phyloP scores from a whole-genome alignment of 2,888 invertebrate genomes.

The Lymantria dispar region DNA sequence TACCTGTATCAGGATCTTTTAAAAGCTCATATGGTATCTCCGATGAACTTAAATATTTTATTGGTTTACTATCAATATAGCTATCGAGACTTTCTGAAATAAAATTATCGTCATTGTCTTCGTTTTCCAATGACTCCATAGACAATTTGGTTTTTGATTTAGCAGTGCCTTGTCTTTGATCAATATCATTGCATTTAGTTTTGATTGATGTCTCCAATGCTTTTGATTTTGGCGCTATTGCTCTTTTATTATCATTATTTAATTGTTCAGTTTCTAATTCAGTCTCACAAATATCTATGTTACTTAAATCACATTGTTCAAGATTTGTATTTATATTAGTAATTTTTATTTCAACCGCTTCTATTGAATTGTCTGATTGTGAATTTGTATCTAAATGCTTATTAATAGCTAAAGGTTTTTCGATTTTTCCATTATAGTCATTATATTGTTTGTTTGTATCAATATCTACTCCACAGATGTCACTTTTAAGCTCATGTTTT shows the following conservation, averaged over 20 bases:
- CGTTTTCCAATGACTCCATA: too few species aligned
- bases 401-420: background rate
- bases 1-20: constrained; percentile 1
- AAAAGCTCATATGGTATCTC: constrained; percentile 18
- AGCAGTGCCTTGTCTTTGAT: background rate
- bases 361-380: background rate
- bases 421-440: background rate
- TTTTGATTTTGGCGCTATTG: background rate
- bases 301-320: background rate
- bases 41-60: background rate
- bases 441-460: background rate
- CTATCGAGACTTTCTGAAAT: background rate
- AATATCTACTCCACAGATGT: too few species aligned
- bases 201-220: background rate
- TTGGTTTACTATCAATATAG: background rate
- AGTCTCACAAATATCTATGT: background rate
- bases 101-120: background rate
- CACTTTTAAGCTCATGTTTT: background rate
- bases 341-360: too few species aligned
- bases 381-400: background rate
- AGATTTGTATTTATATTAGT: background rate
- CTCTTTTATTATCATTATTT: background rate
- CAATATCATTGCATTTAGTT: background rate
- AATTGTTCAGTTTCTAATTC: background rate
- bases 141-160: background rate